Percentiles rank a stretch among this genome's conserved stretches.
phyloP scores from a whole-genome alignment of 2,113 vertebrate genomes.

The Sceloporus tristichus region DNA sequence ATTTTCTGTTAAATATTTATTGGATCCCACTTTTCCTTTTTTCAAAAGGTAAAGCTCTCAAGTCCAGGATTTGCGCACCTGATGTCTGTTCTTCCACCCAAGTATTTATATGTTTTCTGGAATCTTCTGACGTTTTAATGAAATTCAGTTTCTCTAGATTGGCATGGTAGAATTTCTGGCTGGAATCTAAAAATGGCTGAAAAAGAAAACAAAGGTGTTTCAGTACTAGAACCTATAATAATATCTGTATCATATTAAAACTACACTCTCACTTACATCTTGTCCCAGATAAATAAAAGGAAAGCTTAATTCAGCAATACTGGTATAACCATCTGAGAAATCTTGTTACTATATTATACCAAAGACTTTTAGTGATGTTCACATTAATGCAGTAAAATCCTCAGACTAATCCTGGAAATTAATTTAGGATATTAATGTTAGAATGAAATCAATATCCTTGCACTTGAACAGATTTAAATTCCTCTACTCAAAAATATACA shows the following conservation, averaged over 20 bases:
- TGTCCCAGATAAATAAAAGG: background rate
- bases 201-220: background rate
- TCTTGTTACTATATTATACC: background rate
- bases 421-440: background rate
- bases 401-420: background rate
- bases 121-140: slow-evolving; percentile 76
- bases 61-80: slow-evolving; percentile 74
- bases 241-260: background rate
- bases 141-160: slow-evolving; percentile 87
- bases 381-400: background rate
- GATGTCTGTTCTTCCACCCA: slow-evolving; percentile 91
- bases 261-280: background rate
- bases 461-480: background rate
- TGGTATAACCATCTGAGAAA: background rate
- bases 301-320: background rate
- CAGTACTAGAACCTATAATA: background rate
- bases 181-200: slow-evolving; percentile 84
- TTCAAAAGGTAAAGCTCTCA: background rate
- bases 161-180: slow-evolving; percentile 84
- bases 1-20: background rate
- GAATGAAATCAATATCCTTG: background rate
- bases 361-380: background rate
- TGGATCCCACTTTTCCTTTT: background rate
- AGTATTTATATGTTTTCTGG: slow-evolving; percentile 85
- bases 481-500: background rate